Percentiles rank a stretch among this genome's conserved stretches.
phyloP scores from a whole-genome alignment of 2,888 invertebrate species.

The Agriotes lineatus region DNA sequence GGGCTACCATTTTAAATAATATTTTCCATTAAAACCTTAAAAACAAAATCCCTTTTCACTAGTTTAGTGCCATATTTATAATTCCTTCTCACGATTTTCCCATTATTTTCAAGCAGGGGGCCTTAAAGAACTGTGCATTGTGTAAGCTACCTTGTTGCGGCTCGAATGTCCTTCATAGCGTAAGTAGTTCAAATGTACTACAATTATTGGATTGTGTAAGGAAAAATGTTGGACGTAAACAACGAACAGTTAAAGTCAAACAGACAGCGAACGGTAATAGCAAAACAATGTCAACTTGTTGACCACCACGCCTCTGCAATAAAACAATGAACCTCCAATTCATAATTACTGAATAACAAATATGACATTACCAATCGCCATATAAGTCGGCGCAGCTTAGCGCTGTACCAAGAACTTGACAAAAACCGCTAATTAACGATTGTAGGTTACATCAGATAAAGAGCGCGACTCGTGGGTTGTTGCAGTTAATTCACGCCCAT shows the following conservation, averaged over 20 bases:
- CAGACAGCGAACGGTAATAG: constrained; percentile 36
- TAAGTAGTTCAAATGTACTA: constrained; percentile 8
- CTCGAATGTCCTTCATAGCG: background rate
- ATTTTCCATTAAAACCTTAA: no score
- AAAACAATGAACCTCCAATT: constrained; percentile 38
- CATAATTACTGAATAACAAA: constrained; percentile 39
- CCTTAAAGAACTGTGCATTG: no score
- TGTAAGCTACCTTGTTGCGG: background rate
- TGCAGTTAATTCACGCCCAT: constrained; percentile 39
- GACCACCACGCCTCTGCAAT: constrained; percentile 40
- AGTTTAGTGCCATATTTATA: no score
- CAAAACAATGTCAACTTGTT: constrained; percentile 41
- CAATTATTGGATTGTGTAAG: constrained; percentile 13
- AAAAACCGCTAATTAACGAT: constrained; percentile 41
- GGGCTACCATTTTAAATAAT: no score
- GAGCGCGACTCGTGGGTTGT: constrained; percentile 29
- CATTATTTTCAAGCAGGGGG: no score
- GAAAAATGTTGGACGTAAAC: constrained; percentile 27
- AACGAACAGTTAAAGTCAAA: constrained; percentile 33
- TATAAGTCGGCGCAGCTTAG: constrained; percentile 32
- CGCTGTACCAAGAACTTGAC: constrained; percentile 33
- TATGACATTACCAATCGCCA: constrained; percentile 38
- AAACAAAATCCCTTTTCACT: no score
- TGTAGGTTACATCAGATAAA: constrained; percentile 40
- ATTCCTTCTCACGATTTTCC: no score